phyloP scores from a whole-genome alignment of 1,140 invertebrate genomes.

The Aphelenchoides besseyi region DNA sequence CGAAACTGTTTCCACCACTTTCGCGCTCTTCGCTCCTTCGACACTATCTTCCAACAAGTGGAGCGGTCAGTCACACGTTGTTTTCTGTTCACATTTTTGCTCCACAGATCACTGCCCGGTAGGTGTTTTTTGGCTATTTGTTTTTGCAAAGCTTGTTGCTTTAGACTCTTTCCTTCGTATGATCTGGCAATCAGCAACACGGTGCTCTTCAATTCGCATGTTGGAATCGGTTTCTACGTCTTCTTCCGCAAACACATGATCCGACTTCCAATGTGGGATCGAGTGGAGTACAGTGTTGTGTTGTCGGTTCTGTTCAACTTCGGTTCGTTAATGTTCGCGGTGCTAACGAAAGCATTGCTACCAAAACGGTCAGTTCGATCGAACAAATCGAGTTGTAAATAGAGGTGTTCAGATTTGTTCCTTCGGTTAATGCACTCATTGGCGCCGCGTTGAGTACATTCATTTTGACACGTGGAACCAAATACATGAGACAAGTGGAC shows the following conservation, averaged over 20 bases:
- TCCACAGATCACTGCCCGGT: slow-evolving; percentile 28
- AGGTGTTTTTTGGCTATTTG: slow-evolving; percentile 18
- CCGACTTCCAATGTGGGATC: slow-evolving; percentile 28
- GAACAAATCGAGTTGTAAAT: background rate
- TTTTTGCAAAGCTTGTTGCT: slow-evolving; percentile 18
- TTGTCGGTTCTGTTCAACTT: slow-evolving; percentile 69
- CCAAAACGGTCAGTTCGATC: slow-evolving; percentile 63
- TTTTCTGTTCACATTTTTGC: slow-evolving; percentile 36
- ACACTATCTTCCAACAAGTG: slow-evolving; percentile 35
- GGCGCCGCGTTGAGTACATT: slow-evolving; percentile 29
- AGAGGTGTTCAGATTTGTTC: slow-evolving; percentile 18
- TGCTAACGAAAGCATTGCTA: slow-evolving; percentile 70
- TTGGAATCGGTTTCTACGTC: slow-evolving; percentile 43
- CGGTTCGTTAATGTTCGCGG: slow-evolving; percentile 74
- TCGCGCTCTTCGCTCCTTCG: slow-evolving; percentile 16
- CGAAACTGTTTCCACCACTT: slow-evolving; percentile 20
- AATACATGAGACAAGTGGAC: slow-evolving; percentile 40
- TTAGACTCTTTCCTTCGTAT: slow-evolving; percentile 40
- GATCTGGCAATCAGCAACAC: slow-evolving; percentile 43
- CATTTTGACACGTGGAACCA: slow-evolving; percentile 24
- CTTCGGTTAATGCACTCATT: slow-evolving; percentile 17
- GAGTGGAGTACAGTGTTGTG: slow-evolving; percentile 42
- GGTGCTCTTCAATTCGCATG: slow-evolving; percentile 42
- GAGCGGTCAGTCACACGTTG: slow-evolving; percentile 36
- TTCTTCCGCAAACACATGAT: slow-evolving; percentile 42